Conservation (phyloP, 2,888 invertebrate species). For the Andrena dorsata region DNA sequence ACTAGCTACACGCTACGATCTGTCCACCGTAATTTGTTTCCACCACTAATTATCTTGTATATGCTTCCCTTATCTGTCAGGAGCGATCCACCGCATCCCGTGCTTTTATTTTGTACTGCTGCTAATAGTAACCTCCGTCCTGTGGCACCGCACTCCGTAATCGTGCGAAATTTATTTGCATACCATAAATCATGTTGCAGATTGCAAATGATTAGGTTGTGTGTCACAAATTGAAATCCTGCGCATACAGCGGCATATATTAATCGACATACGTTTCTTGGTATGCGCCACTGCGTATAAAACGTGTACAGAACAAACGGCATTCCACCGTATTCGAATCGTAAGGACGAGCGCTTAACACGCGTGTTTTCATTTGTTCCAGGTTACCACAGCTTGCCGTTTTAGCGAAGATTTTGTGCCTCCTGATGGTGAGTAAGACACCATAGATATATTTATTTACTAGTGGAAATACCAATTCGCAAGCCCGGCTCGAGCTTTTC, state of each 20-base stretch:
- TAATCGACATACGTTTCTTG: slow-evolving; percentile 10
- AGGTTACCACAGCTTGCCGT: slow-evolving; percentile 96
- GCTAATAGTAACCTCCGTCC: slow-evolving; percentile 56
- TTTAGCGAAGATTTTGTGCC: slow-evolving; percentile 96
- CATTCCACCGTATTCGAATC: neutral
- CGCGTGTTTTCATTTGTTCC: slow-evolving; percentile 84
- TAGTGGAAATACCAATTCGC: too few relatives aligned
- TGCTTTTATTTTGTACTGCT: slow-evolving; percentile 64
- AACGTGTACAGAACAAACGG: neutral
- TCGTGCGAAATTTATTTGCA: slow-evolving; percentile 64
- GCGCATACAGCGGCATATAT: slow-evolving; percentile 41
- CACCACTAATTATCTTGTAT: slow-evolving; percentile 58
- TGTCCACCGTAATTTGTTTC: slow-evolving; percentile 60
- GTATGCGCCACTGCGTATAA: neutral
- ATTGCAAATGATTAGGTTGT: slow-evolving; percentile 45
- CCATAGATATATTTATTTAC: neutral
- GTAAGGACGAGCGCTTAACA: slow-evolving; percentile 5
- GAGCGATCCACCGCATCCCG: slow-evolving; percentile 52
- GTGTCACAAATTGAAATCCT: slow-evolving; percentile 49
- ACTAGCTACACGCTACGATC: slow-evolving; percentile 32
- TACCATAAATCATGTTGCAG: slow-evolving; percentile 57
- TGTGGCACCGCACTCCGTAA: slow-evolving; percentile 37
- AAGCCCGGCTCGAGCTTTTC: too few relatives aligned
- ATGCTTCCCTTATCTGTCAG: slow-evolving; percentile 65
- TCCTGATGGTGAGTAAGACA: slow-evolving; percentile 91